Conservation (phyloP, 2,888 invertebrate species). For the Lasioglossum morio region DNA sequence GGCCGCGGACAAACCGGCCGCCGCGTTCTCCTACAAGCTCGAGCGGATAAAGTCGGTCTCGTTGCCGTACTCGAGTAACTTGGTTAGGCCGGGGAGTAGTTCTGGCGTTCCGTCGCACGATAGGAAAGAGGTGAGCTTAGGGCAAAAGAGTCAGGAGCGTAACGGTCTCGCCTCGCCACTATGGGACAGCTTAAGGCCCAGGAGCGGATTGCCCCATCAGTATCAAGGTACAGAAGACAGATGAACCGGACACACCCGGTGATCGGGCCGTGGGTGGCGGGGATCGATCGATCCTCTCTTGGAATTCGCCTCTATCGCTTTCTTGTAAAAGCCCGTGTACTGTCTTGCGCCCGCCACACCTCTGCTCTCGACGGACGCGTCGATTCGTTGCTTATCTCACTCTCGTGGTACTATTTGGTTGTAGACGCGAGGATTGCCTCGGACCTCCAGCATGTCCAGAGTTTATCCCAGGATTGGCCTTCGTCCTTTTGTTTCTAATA, state of each 20-base stretch:
- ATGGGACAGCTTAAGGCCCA: constrained; percentile 81
- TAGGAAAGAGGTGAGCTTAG: constrained; percentile 71
- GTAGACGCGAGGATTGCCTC: neutral
- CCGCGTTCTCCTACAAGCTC: constrained; percentile 76
- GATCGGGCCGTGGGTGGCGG: constrained; percentile 46
- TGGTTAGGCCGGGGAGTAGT: constrained; percentile 70
- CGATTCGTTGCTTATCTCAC: neutral
- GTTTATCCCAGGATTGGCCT: neutral
- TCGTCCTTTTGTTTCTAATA: constrained; percentile 7
- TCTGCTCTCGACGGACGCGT: neutral
- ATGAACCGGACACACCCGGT: constrained; percentile 67
- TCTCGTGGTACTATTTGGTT: neutral
- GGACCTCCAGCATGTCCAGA: neutral
- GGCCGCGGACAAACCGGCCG: constrained; percentile 68
- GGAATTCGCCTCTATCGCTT: constrained; percentile 45
- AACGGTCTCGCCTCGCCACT: constrained; percentile 76
- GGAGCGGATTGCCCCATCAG: constrained; percentile 81
- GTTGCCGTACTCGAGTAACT: constrained; percentile 76
- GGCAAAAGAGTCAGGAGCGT: constrained; percentile 73
- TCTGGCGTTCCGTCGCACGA: constrained; percentile 68
- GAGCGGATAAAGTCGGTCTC: constrained; percentile 78
- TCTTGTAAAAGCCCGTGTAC: neutral
- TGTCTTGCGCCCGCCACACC: neutral
- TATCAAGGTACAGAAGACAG: constrained; percentile 83
- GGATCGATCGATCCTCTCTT: constrained; percentile 44